Evolutionary conservation across 2,888 invertebrate species (phyloP).

Genomic region (Hipparchia sbordonii): DNA sequence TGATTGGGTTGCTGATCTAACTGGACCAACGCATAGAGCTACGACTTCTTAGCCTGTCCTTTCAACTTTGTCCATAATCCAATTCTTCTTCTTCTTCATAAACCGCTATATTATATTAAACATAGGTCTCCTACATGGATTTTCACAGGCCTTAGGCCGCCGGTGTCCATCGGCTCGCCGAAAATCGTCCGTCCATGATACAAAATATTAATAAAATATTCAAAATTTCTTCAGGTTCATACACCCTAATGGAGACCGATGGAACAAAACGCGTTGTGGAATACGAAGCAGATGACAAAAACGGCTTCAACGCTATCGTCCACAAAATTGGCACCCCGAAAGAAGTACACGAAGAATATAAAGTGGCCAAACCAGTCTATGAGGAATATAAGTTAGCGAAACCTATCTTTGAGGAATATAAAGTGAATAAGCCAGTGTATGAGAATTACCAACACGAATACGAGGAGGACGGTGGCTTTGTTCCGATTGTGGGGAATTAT

Average conservation of each 20-base stretch:
- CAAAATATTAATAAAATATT: too few relatives aligned
- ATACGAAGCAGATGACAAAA: constrained; percentile 83
- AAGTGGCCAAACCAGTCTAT: constrained; percentile 43
- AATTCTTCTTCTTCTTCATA: too few relatives aligned
- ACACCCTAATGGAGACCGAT: constrained; percentile 82
- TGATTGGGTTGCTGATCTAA: too few relatives aligned
- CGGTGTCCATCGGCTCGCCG: too few relatives aligned
- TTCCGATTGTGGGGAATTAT: constrained; percentile 59
- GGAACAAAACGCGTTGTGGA: constrained; percentile 83
- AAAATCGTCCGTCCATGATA: too few relatives aligned
- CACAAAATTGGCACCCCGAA: constrained; percentile 77
- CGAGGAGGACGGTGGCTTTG: constrained; percentile 65
- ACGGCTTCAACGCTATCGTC: constrained; percentile 83
- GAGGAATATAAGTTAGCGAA: constrained; percentile 32
- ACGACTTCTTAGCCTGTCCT: too few relatives aligned
- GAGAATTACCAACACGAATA: constrained; percentile 47
- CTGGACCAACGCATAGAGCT: too few relatives aligned
- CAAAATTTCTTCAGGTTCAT: constrained; percentile 65
- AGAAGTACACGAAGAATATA: constrained; percentile 57
- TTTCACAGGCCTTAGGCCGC: too few relatives aligned
- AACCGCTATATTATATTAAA: too few relatives aligned
- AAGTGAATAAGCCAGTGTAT: constrained; percentile 35
- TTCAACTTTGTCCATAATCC: too few relatives aligned
- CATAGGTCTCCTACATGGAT: too few relatives aligned
- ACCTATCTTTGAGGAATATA: constrained; percentile 44